These are phyloP conservation scores for Reticulitermes lucifugus DNA, from an alignment of 2,888 invertebrate genomes.

Conservation along the genomic window DNA sequence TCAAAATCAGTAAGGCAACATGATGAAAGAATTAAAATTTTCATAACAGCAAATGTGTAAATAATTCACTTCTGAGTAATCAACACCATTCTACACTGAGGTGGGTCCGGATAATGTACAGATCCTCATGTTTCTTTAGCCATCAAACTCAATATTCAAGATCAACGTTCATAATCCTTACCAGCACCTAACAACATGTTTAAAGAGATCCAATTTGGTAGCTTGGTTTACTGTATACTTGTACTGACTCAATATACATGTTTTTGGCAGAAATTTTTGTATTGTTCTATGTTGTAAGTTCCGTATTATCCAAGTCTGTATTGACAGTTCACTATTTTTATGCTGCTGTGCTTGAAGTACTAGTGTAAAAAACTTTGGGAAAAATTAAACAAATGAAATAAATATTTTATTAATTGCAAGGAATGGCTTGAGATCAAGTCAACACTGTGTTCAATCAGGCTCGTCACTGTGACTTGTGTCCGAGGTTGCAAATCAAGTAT, in stretches of 20 bases:
- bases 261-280: neutral
- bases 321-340: neutral
- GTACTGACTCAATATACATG: neutral
- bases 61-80: neutral
- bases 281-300: neutral
- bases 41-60: too few relatives aligned
- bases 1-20: too few relatives aligned
- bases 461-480: neutral
- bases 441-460: neutral
- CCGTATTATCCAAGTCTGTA: too few relatives aligned
- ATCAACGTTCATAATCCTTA: neutral
- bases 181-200: neutral
- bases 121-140: neutral
- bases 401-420: neutral
- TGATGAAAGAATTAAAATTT: too few relatives aligned
- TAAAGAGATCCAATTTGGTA: neutral
- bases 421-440: conserved; percentile 24
- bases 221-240: conserved; percentile 16
- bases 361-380: neutral
- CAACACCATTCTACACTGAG: neutral
- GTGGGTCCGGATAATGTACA: neutral
- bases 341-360: neutral
- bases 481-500: conserved; percentile 49
- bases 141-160: neutral
- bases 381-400: too few relatives aligned